phyloP scores from a whole-genome alignment of 2,113 vertebrate genomes.

The Zapus hudsonius region DNA sequence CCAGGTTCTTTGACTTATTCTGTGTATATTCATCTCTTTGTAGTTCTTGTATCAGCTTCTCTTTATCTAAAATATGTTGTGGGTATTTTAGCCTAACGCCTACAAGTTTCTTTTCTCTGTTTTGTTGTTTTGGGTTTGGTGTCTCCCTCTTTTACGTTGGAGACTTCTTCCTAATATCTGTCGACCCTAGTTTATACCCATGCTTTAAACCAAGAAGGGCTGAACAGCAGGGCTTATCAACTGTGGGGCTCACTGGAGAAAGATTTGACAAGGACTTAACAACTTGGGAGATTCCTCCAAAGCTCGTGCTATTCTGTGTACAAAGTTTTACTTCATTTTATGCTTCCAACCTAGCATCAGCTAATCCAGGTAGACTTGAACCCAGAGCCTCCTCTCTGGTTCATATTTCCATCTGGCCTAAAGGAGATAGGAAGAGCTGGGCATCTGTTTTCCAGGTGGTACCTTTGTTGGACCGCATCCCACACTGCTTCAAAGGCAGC shows the following conservation, averaged over 20 bases:
- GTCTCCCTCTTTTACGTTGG: background rate
- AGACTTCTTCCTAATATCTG: background rate
- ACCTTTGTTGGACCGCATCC: background rate
- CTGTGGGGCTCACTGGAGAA: rapidly evolving
- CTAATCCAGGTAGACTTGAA: background rate
- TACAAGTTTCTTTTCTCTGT: background rate
- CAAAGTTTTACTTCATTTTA: background rate
- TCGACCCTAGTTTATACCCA: background rate
- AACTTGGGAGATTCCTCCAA: background rate
- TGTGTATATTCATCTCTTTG: background rate
- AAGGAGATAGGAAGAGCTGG: background rate
- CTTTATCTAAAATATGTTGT: background rate
- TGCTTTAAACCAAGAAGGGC: background rate
- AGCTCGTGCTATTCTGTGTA: background rate
- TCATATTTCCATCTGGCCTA: background rate
- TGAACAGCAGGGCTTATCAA: background rate
- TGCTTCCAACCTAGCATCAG: background rate
- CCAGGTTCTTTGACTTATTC: background rate
- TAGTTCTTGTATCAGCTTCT: background rate
- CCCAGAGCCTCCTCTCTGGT: background rate
- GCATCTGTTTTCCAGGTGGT: background rate
- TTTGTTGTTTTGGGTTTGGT: background rate
- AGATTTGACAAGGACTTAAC: background rate
- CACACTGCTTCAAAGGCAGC: background rate
- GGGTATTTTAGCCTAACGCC: background rate